Base-by-base conservation (phyloP, 2,797 vertebrate genomes). In the Gobio occitaniae region DNA sequence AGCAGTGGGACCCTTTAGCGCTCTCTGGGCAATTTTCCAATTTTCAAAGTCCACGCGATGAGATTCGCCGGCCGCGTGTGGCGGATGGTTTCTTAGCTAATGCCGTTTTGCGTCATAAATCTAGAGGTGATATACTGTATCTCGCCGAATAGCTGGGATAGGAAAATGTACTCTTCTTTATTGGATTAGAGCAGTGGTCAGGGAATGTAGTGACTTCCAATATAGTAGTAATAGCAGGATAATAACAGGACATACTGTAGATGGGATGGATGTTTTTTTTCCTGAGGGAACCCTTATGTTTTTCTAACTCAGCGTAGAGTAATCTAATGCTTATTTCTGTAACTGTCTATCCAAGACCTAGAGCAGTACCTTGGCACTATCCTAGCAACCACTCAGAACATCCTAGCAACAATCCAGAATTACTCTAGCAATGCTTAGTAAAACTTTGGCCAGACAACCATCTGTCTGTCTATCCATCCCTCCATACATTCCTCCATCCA, bases 41-140 rank as follows among this genome's bases (percentile, higher is more conserved):
- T 96, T 94, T 94, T 88, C 87, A 81, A 94, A 92, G 93, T 94
- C 92, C 92, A 93, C 92, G 88, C 87, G 85, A 93, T 93, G 93
- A 91, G 93, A 88, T 89, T 81, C 77, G 86, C 63, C 48, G 91
- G 87, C 91, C 90, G 91, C 91, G 93, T 90, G 89, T 91, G 82
- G 66, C 61, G 86, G 86, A 87, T 90, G 89, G 91, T 92, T 94
- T 95, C 94, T 95, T 94, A 94, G 94, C 92, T 94, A 94, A 94
- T 94, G 93, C 93, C 92, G 89, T 94, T 94, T 94, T 90, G 92
- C 85, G 83, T 90, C 91, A 95, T 96, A 95, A 96, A 96, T 96
- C 94, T 93, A 89, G n/a, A 44, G 70, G 91, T 93, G 92, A 94
- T 93, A 94, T 94, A 93, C 92, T 94, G 93, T 94, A 94, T 94